Evolutionary conservation across 2,113 vertebrate genomes (phyloP).

Genomic region (Connochaetes taurinus): DNA sequence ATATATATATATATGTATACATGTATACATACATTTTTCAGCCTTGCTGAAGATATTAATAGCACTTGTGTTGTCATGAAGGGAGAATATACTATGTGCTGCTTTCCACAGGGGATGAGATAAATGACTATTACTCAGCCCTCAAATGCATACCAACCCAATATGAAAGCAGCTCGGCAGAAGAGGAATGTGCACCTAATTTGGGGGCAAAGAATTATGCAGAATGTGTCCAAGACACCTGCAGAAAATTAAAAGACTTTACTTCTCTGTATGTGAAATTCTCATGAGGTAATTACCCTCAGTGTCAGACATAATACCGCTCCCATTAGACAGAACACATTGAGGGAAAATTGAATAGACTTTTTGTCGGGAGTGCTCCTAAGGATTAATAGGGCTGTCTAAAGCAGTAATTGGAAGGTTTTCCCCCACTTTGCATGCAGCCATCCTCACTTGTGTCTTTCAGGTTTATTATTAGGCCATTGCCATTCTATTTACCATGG

Average conservation of each 20-base stretch:
- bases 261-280: conserved; percentile 71
- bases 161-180: conserved; percentile 48
- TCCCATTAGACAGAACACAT: conserved; percentile 74
- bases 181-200: conserved; percentile 72
- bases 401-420: conserved; percentile 54
- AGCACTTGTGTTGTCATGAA: background rate
- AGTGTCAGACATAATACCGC: conserved; percentile 72
- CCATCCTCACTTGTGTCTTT: conserved; percentile 42
- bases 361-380: conserved; percentile 60
- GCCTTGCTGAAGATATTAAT: conserved; percentile 27
- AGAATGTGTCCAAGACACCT: conserved; percentile 77
- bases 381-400: conserved; percentile 67
- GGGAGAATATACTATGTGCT: background rate
- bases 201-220: conserved; percentile 65
- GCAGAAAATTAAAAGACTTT: conserved; percentile 79
- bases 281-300: conserved; percentile 79
- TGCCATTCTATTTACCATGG: conserved; percentile 17
- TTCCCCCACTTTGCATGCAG: conserved; percentile 47
- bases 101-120: background rate
- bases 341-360: conserved; percentile 73
- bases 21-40: background rate
- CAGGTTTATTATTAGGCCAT: conserved; percentile 46
- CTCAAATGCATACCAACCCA: conserved; percentile 42
- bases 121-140: conserved; percentile 55
- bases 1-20: background rate